Evolutionary conservation across 2,113 vertebrate species (phyloP).

Genomic region (Triplophysa dalaica): DNA sequence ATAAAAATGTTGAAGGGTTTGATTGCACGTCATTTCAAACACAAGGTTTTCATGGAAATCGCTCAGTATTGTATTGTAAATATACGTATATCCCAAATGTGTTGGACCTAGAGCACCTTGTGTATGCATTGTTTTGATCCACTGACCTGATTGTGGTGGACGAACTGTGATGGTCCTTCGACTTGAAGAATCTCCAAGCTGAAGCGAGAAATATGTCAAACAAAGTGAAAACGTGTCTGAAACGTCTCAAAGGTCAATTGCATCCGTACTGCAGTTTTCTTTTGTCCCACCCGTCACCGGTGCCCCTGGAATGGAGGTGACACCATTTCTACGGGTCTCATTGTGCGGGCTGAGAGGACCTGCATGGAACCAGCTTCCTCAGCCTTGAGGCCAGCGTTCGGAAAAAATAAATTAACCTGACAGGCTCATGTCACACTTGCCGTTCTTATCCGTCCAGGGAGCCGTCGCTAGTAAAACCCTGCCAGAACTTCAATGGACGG

Average conservation of each 20-base stretch:
- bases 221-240: conserved; percentile 20
- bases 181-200: not conserved
- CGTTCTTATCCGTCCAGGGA: conserved; percentile 34
- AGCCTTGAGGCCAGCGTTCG: conserved; percentile 12
- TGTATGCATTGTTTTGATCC: not conserved
- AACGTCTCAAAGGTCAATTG: conserved; percentile 41
- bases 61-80: conserved; percentile 31
- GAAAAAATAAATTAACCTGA: conserved; percentile 39
- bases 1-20: not conserved
- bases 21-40: conserved; percentile 2
- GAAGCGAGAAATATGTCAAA: not conserved
- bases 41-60: conserved; percentile 25
- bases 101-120: conserved; percentile 1
- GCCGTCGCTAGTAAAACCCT: conserved; percentile 14
- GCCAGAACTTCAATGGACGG: conserved; percentile 17
- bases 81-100: not conserved
- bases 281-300: conserved; percentile 42
- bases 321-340: conserved; percentile 21
- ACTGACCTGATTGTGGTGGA: not conserved
- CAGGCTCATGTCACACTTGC: conserved; percentile 43
- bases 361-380: conserved; percentile 13
- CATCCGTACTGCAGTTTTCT: conserved; percentile 31
- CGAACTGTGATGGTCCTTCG: conserved; percentile 18
- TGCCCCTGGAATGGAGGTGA: conserved; percentile 38
- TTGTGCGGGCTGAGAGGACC: conserved; percentile 29